Base-by-base conservation (phyloP, 2,113 vertebrate genomes). In the Zosterops japonicus region DNA sequence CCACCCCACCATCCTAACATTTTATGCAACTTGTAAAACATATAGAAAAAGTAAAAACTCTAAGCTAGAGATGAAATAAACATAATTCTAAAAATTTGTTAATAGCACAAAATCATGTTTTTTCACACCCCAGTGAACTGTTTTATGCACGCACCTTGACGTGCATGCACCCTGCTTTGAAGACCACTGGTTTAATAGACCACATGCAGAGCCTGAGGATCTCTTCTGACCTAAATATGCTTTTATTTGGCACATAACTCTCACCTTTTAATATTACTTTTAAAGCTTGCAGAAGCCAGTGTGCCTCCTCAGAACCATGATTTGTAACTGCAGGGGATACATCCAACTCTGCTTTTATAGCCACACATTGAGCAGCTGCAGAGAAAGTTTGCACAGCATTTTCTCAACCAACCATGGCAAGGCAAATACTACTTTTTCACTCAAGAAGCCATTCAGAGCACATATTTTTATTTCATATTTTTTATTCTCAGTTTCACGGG, bases 91-190 rank as follows among this genome's bases (percentile, higher is more conserved):
- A 57, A 69, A 35, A 53, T 20, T 1, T 56, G 47, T 61, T 46
- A 39, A 47, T 44, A 16, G 20, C 24, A 57, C 10, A 88, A 44
- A 72, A 17, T 14, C 13, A 41, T 17, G 24, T 61, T 56, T 57
- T 80, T 81, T 23, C 46, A 68, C 14, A 56, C 5, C 4, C 3
- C 59, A 89, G 4, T 6, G 12, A 14, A 47, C 5, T 52, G 4
- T 39, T 60, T 46, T 41, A 47, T 6, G 4, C 12, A 56, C 4
- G 5, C 4, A 5, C 16, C 2, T 22, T 61, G 22, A 5, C 1
- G 17, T 31, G 31, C 2, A 2, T 12, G 25, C 17, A 47, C 17
- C 8, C 52, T 3, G 3, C 35, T 87, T 53, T 72, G 25, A 52
- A 81, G 11, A 87, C 27, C 11, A 46, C 39, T 35, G 31, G 31